Percentiles rank a stretch among this genome's conserved stretches.
Conservation (phyloP, 2,113 vertebrate species). For the Chloroceryle aenea region DNA sequence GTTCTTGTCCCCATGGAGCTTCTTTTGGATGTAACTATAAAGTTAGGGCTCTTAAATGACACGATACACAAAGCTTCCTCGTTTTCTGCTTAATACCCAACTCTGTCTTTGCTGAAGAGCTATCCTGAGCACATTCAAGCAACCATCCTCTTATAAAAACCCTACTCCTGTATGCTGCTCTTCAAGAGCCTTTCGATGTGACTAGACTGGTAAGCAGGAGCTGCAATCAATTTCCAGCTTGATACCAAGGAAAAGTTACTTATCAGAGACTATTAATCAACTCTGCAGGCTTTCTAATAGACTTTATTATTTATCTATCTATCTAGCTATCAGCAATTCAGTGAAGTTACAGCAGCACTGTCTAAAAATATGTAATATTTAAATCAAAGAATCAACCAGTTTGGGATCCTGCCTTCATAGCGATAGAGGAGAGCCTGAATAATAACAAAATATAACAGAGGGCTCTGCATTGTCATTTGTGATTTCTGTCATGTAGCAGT, state of each 20-base stretch:
- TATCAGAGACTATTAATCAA: conserved; percentile 61
- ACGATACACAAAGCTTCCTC: background rate
- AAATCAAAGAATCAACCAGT: background rate
- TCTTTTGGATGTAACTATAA: background rate
- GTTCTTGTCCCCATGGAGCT: background rate
- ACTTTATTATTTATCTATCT: conserved; percentile 43
- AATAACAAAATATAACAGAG: background rate
- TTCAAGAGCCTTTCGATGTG: conserved; percentile 52
- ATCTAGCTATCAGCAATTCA: conserved; percentile 37
- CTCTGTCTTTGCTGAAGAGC: conserved; percentile 19
- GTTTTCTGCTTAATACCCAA: background rate
- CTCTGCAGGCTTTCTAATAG: background rate
- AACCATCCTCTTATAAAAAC: conserved; percentile 22
- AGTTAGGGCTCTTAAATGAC: background rate
- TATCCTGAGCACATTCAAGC: conserved; percentile 17
- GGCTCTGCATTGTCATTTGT: background rate
- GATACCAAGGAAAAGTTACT: conserved; percentile 53
- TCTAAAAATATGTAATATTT: conserved; percentile 3
- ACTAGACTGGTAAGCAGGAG: conserved; percentile 58
- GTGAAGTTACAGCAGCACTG: background rate
- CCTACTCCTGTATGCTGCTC: background rate
- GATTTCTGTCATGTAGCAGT: background rate
- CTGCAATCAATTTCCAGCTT: conserved; percentile 60
- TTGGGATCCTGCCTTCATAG: background rate
- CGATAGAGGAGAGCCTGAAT: background rate